A percentile compares a stretch with the other conserved stretches of the same genome.
These are phyloP conservation scores for Plotosus lineatus DNA, from an alignment of 2,113 vertebrate species.

Conservation along the genomic window DNA sequence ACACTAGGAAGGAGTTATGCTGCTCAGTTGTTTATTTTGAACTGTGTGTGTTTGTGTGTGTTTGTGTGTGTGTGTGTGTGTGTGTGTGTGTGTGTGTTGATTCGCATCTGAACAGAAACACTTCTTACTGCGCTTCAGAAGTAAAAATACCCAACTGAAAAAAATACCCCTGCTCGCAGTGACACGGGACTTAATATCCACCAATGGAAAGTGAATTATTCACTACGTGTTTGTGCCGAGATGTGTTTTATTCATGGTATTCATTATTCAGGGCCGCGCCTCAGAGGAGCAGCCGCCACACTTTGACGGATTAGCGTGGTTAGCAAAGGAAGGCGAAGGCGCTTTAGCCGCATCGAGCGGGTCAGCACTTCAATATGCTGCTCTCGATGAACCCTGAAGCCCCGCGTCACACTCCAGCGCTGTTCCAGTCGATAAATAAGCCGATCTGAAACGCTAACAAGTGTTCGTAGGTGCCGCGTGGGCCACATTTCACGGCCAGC, in stretches of 20 bases:
- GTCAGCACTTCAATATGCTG: conserved; percentile 52
- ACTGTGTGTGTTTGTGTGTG: too few species aligned
- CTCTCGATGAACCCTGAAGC: conserved; percentile 49
- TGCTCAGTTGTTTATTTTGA: background rate
- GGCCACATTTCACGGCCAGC: conserved; percentile 38
- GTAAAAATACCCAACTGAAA: conserved; percentile 69
- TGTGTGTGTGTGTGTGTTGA: conserved; percentile 3
- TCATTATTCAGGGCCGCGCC: conserved; percentile 72
- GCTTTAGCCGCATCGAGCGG: conserved; percentile 42
- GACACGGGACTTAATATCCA: conserved; percentile 69
- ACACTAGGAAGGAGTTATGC: background rate
- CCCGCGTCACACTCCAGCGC: conserved; percentile 39
- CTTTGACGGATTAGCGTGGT: conserved; percentile 60
- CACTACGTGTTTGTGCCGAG: conserved; percentile 74
- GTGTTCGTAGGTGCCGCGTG: conserved; percentile 20
- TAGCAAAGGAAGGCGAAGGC: conserved; percentile 46
- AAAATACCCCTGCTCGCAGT: conserved; percentile 47
- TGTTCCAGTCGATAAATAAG: conserved; percentile 23
- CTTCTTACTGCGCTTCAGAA: conserved; percentile 58
- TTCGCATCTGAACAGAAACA: background rate
- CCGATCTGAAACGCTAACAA: conserved; percentile 11
- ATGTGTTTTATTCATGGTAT: conserved; percentile 80
- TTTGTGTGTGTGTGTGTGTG: conserved; percentile 16
- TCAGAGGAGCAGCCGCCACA: conserved; percentile 65
- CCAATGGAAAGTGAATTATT: conserved; percentile 77